Evolutionary conservation across 2,797 vertebrate genomes (phyloP).

Genomic region (Eidolon dupreanum): DNA sequence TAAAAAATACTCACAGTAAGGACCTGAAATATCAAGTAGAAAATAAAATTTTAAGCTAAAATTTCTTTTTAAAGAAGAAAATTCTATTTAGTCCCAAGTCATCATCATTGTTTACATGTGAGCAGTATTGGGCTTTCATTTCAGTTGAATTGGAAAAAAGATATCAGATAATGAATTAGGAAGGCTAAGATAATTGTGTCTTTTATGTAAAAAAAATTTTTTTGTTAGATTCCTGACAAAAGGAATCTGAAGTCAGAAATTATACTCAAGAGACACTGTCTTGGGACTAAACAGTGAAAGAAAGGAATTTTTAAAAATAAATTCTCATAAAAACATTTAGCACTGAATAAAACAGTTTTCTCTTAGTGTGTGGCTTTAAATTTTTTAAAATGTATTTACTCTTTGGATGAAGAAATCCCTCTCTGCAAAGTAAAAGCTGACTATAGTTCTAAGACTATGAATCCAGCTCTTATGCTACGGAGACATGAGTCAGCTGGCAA

Average conservation of each 20-base stretch:
- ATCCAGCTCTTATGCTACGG: neutral
- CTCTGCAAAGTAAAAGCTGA: neutral
- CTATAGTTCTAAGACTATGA: neutral
- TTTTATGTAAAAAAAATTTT: neutral
- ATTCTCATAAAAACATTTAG: neutral
- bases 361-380: neutral
- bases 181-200: neutral
- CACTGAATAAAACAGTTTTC: neutral
- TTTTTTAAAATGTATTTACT: neutral
- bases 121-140: neutral
- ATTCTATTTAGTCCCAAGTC: neutral
- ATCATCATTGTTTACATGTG: neutral
- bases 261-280: neutral
- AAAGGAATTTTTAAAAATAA: constrained; percentile 31
- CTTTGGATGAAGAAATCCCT: neutral
- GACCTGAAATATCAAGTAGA: neutral
- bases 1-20: neutral
- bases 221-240: neutral
- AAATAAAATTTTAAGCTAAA: neutral
- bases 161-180: neutral
- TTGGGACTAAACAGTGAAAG: neutral
- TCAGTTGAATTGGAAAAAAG: neutral
- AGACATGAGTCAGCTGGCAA: neutral
- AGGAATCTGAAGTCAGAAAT: neutral
- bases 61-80: neutral